Percentiles rank a stretch among this genome's conserved stretches.
Evolutionary conservation across 2,113 vertebrate genomes (phyloP).

Genomic region (Abramis brama): DNA sequence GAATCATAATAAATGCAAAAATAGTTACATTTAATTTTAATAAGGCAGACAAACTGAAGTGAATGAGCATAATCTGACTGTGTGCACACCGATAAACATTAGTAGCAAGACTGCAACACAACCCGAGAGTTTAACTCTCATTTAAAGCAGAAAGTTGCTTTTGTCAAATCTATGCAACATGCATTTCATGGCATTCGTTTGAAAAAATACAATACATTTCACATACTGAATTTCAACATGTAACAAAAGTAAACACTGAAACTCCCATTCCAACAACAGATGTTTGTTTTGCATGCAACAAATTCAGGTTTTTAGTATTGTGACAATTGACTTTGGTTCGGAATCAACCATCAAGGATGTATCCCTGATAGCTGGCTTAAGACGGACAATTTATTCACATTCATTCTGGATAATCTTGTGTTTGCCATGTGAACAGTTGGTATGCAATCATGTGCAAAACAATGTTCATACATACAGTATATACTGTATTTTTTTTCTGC

Average conservation of each 20-base stretch:
- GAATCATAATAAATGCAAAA: constrained; percentile 36
- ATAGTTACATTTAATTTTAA: constrained; percentile 29
- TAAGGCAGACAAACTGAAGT: constrained; percentile 33
- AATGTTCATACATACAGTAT: background rate
- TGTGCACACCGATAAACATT: background rate
- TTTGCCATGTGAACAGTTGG: background rate
- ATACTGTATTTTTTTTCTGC: background rate
- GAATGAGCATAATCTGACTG: constrained; percentile 6
- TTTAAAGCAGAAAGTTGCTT: constrained; percentile 32
- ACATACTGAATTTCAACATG: background rate
- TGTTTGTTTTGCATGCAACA: constrained; percentile 26
- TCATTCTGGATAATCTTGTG: background rate
- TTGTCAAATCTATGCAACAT: constrained; percentile 40
- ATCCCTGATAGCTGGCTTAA: background rate
- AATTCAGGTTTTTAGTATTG: background rate
- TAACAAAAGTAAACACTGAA: background rate
- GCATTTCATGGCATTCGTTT: constrained; percentile 34
- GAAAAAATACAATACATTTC: background rate
- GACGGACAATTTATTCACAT: background rate
- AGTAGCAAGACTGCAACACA: constrained; percentile 9
- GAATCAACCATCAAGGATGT: background rate
- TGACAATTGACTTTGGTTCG: background rate
- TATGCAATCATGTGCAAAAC: background rate
- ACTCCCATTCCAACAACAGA: background rate
- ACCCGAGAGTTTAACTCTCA: constrained; percentile 18